Evolutionary conservation across 2,888 invertebrate species (phyloP).

Genomic region (Leptinotarsa juncta): DNA sequence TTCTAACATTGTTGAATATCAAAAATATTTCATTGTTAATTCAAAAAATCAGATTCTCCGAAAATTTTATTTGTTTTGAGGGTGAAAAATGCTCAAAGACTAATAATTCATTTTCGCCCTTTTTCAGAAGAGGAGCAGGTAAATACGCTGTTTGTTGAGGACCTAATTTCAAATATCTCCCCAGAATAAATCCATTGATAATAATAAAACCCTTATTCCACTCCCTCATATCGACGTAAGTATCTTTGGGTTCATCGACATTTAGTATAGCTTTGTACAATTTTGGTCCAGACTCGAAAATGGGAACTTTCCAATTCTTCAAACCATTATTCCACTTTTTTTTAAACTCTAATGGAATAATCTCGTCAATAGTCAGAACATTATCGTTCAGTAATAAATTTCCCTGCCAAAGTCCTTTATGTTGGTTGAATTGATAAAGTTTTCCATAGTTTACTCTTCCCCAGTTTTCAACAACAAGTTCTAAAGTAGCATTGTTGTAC

Average conservation of each 20-base stretch:
- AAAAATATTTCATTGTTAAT: not conserved
- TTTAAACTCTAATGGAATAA: constrained; percentile 66
- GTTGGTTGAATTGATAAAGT: constrained; percentile 62
- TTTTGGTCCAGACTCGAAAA: constrained; percentile 70
- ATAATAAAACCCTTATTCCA: constrained; percentile 90
- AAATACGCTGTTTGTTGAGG: constrained; percentile 87
- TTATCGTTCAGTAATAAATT: constrained; percentile 59
- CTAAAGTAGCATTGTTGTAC: constrained; percentile 58
- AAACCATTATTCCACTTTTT: constrained; percentile 59
- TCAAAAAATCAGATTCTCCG: not conserved
- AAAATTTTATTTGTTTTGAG: constrained; percentile 8
- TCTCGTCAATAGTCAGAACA: constrained; percentile 60
- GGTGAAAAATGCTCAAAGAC: constrained; percentile 60
- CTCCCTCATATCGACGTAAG: constrained; percentile 79
- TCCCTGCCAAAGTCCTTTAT: constrained; percentile 63
- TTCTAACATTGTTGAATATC: not conserved
- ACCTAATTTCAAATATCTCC: constrained; percentile 81
- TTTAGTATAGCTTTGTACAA: constrained; percentile 68
- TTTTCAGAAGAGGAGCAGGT: constrained; percentile 78
- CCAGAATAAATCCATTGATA: constrained; percentile 87
- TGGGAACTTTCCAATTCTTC: constrained; percentile 55
- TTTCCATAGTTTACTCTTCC: constrained; percentile 77
- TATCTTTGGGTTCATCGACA: constrained; percentile 71
- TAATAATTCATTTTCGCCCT: constrained; percentile 64
- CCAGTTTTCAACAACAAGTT: constrained; percentile 78